Evolutionary conservation across 2,797 vertebrate species (phyloP), one percentile per base, ranked within the genome.

Genomic region (Arctocebus calabarensis): DNA sequence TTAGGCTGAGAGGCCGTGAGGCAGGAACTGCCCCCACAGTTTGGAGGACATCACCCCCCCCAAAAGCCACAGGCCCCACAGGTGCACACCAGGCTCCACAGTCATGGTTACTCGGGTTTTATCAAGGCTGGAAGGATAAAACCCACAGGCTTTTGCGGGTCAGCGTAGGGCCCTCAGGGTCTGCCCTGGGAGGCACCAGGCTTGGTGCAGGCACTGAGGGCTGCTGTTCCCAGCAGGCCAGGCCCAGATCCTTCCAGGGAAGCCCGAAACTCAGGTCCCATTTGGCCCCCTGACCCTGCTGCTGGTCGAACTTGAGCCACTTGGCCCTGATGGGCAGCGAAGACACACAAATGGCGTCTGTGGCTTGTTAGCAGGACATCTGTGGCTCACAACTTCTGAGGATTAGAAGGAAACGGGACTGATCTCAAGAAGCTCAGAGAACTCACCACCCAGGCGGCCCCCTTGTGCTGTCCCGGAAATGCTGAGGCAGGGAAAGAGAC

Each of bases 331-430:
- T 32, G 84, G 48, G 78, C 45, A 0, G 7, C 2, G 45, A 64
- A 48, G 27, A 43, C 43, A 32, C 22, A 11, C 13, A 79, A 55
- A 3, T 19, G 14, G 79, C 7, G 17, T 59, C 48, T 13, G 7
- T 1, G 37, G 23, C 11, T 52, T 81, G 40, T 7, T 11, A 29
- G 66, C 40, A 10, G 57, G 5, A 9, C 3, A 2, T 13, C 74
- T 11, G n/a, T 55, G 0, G 0, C 83, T 64, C 13, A 2, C 1
- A 0, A 10, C 3, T 2, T 16, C 71, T 34, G 5, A 23, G 84
- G 64, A 5, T 79, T n/a, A 43, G 48, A 57, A 55, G 62, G 52
- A 45, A 17, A 10, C 0, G 0, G 32, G 17, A 27, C 16, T 11
- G 32, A 6, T 37, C 78, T 32, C 11, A 10, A 68, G 70, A 48